Conservation (phyloP, 2,888 invertebrate genomes). For the Cosmia pyralina region DNA sequence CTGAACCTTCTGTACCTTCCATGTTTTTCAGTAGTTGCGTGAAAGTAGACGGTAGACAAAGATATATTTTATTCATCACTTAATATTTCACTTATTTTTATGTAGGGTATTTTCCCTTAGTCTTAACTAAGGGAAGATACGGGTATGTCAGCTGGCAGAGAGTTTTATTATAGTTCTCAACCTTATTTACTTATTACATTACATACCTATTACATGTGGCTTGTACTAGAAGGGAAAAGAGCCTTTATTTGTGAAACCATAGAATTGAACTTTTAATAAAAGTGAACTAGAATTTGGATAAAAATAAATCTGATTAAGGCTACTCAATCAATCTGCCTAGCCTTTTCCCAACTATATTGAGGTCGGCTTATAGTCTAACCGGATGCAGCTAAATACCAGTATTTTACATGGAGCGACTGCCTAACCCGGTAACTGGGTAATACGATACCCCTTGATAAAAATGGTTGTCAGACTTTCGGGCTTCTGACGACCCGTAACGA, state of each 20-base stretch:
- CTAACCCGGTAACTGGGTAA: too few species aligned
- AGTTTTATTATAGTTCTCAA: slow-evolving; percentile 34
- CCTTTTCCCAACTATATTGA: too few species aligned
- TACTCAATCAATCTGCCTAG: too few species aligned
- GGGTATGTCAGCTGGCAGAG: slow-evolving; percentile 22
- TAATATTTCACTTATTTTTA: slow-evolving; percentile 61
- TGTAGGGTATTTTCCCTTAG: slow-evolving; percentile 5
- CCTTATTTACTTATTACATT: slow-evolving; percentile 47
- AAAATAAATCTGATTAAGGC: rapidly evolving
- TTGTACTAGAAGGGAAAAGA: neutral
- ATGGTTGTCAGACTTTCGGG: too few species aligned
- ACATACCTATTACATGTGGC: slow-evolving; percentile 23
- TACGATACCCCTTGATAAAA: too few species aligned
- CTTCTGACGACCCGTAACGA: too few species aligned
- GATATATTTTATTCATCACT: slow-evolving; percentile 58
- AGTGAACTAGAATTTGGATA: too few species aligned
- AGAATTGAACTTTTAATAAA: neutral
- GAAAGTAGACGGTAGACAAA: slow-evolving; percentile 19
- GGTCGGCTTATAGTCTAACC: too few species aligned
- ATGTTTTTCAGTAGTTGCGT: neutral
- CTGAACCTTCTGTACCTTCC: slow-evolving; percentile 12
- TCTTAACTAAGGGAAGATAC: slow-evolving; percentile 24
- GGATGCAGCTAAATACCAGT: too few species aligned
- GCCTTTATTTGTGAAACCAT: neutral
- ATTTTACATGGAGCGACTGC: too few species aligned